phyloP scores from a whole-genome alignment of 2,888 invertebrate genomes.

The Unio delphinus region DNA sequence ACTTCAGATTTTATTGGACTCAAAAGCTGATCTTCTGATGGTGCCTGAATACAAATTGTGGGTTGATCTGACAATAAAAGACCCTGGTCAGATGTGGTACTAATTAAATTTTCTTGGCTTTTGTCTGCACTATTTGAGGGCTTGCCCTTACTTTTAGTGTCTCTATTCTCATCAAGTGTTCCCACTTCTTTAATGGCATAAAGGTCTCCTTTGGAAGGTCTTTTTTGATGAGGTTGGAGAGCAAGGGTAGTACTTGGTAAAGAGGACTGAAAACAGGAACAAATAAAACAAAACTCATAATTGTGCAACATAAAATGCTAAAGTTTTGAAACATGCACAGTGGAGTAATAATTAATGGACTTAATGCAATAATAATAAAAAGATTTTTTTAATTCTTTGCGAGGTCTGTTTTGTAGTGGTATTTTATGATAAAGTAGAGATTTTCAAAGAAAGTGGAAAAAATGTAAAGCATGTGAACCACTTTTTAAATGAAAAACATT shows the following conservation, averaged over 20 bases:
- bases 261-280: conserved; percentile 48
- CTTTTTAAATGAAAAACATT: too few relatives aligned
- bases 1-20: conserved; percentile 11
- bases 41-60: too few relatives aligned
- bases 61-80: too few relatives aligned
- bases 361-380: background rate
- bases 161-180: background rate
- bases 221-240: conserved; percentile 31
- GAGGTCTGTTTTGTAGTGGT: too few relatives aligned
- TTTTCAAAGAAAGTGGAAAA: too few relatives aligned
- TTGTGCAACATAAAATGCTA: background rate
- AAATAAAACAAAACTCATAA: conserved; percentile 32
- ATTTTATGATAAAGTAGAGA: too few relatives aligned
- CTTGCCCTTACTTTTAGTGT: conserved; percentile 1
- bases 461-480: too few relatives aligned
- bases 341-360: background rate
- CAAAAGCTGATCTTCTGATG: background rate
- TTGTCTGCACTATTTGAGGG: too few relatives aligned
- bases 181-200: conserved; percentile 3
- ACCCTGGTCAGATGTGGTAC: too few relatives aligned
- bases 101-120: too few relatives aligned
- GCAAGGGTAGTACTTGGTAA: conserved; percentile 34
- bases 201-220: conserved; percentile 22
- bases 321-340: background rate
- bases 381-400: too few relatives aligned